Evolutionary conservation across 2,113 vertebrate genomes (phyloP).

Genomic region (Porphyrio hochstetteri): DNA sequence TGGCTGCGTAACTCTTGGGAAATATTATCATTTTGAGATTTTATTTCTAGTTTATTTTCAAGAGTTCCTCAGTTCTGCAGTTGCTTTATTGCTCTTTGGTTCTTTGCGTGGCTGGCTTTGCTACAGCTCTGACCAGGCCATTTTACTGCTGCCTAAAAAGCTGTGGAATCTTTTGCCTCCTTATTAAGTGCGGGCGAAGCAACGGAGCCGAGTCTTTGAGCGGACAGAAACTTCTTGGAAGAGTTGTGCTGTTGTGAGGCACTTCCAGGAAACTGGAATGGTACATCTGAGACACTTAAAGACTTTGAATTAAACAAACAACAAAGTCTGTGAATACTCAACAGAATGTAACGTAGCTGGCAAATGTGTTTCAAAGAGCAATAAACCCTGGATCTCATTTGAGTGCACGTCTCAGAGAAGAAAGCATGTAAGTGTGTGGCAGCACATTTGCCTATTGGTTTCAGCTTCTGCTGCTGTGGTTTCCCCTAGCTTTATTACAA

Average conservation of each 20-base stretch:
- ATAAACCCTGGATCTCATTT: background rate
- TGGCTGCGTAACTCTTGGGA: background rate
- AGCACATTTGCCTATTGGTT: background rate
- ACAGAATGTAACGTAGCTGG: background rate
- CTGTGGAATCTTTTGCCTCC: background rate
- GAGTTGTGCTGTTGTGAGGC: background rate
- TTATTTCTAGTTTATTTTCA: background rate
- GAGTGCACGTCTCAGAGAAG: background rate
- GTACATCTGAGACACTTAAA: background rate
- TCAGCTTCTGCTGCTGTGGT: background rate
- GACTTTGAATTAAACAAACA: background rate
- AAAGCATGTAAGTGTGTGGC: background rate
- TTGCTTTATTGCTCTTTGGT: background rate
- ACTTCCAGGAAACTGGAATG: background rate
- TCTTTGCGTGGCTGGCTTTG: background rate
- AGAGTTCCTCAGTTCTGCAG: background rate
- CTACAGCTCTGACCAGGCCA: background rate
- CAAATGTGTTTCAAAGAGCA: background rate
- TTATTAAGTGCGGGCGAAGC: background rate
- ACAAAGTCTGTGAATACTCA: background rate
- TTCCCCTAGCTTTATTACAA: background rate
- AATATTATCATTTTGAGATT: background rate
- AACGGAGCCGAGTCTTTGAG: background rate
- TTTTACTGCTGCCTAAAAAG: background rate
- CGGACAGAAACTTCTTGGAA: background rate